Percentiles rank a stretch among this genome's conserved stretches.
These are phyloP conservation scores for Drosophila orosa DNA, from an alignment of 1,140 invertebrate species.

Conservation along the genomic window DNA sequence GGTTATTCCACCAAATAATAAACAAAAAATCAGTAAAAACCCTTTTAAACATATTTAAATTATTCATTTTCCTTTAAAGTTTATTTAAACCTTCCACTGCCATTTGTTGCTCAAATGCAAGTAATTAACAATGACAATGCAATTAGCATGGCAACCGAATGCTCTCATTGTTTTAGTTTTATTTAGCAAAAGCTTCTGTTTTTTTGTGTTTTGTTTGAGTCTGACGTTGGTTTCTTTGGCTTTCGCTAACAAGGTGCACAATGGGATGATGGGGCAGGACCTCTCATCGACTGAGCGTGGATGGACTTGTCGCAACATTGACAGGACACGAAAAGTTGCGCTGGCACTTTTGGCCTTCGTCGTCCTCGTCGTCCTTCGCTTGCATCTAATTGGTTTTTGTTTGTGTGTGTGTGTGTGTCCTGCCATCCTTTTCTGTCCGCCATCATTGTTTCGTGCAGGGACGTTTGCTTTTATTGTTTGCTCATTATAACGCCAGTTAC, in stretches of 20 bases:
- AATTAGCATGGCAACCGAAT: slow-evolving; percentile 66
- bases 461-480: slow-evolving; percentile 81
- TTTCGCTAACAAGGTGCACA: slow-evolving; percentile 71
- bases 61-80: not conserved
- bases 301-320: slow-evolving; percentile 68
- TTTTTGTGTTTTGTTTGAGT: slow-evolving; percentile 12
- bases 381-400: slow-evolving; percentile 77
- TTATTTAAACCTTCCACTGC: not conserved
- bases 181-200: slow-evolving; percentile 20
- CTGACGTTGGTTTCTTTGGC: slow-evolving; percentile 25
- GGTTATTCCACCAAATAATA: too few species aligned
- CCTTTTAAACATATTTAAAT: not conserved
- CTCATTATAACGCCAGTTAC: slow-evolving; percentile 74
- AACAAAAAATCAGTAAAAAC: too few species aligned
- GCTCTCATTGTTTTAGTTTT: slow-evolving; percentile 55
- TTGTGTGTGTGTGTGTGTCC: slow-evolving; percentile 32
- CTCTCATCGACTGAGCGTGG: slow-evolving; percentile 18
- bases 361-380: slow-evolving; percentile 25
- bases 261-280: slow-evolving; percentile 43
- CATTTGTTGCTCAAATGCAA: slow-evolving; percentile 60
- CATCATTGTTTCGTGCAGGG: slow-evolving; percentile 70
- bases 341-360: slow-evolving; percentile 45
- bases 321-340: slow-evolving; percentile 74
- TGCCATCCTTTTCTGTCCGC: slow-evolving; percentile 7
- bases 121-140: slow-evolving; percentile 83